Evolutionary conservation across 1,140 invertebrate genomes (phyloP).

Genomic region (Marisa cornuarietis): DNA sequence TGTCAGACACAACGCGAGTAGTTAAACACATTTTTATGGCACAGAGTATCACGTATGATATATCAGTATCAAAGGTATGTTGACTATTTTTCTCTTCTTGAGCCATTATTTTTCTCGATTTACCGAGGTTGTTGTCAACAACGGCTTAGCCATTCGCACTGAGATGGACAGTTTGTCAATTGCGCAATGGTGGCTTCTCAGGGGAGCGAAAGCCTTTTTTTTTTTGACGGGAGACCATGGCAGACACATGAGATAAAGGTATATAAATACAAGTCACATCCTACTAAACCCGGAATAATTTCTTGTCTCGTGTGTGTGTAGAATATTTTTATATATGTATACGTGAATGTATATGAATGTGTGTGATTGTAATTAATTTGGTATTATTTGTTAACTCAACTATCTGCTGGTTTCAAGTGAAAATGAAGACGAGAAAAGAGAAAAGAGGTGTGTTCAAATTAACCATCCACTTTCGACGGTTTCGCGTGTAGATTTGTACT

Average conservation of each 20-base stretch:
- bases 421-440: no score
- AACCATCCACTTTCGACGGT: no score
- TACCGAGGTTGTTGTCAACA: background rate
- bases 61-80: background rate
- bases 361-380: background rate
- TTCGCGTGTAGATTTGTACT: no score
- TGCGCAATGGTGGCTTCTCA: background rate
- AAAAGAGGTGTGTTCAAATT: no score
- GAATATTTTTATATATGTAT: conserved; percentile 1
- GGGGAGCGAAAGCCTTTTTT: background rate
- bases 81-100: no score
- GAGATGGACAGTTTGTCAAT: background rate
- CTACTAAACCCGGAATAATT: background rate
- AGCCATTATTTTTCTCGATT: no score
- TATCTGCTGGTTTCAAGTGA: no score
- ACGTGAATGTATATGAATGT: background rate
- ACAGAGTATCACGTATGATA: background rate
- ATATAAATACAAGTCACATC: background rate
- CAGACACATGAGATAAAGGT: background rate
- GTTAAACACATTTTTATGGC: background rate
- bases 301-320: background rate
- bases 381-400: no score
- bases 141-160: background rate
- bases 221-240: no score
- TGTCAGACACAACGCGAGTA: background rate